Evolutionary conservation across 2,113 vertebrate species (phyloP).

Genomic region (Centropristis striata): DNA sequence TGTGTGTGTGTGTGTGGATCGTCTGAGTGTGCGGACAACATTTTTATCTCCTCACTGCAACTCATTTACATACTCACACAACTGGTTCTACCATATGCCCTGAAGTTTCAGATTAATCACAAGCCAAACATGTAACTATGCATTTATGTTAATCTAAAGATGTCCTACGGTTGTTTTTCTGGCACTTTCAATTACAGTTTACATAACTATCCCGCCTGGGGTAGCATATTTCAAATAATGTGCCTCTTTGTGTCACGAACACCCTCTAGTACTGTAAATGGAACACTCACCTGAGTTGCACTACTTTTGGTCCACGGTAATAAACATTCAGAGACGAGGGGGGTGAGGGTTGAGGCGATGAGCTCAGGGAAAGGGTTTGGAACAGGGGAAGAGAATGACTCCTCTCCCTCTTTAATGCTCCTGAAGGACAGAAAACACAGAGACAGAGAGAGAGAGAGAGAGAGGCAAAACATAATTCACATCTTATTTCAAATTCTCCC

Average conservation of each 20-base stretch:
- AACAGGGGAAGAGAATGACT: conserved; percentile 86
- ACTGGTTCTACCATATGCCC: conserved; percentile 56
- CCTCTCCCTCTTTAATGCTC: conserved; percentile 84
- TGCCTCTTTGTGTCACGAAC: conserved; percentile 9
- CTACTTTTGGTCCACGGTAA: conserved; percentile 92
- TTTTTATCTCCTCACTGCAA: conserved; percentile 41
- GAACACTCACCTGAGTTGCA: conserved; percentile 90
- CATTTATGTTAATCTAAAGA: conserved; percentile 24
- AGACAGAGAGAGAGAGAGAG: not conserved
- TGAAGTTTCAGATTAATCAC: conserved; percentile 43
- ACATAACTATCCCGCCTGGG: not conserved
- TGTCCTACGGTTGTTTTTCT: conserved; percentile 36
- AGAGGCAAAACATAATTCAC: not conserved
- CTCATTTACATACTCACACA: conserved; percentile 67
- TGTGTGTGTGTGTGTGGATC: not conserved
- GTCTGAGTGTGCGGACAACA: conserved; percentile 51
- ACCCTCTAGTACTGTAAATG: not conserved
- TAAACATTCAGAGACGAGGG: conserved; percentile 89
- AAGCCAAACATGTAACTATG: conserved; percentile 47
- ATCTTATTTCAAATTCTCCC: not conserved
- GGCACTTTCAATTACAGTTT: conserved; percentile 17
- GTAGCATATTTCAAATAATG: conserved; percentile 16
- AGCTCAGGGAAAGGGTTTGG: conserved; percentile 92
- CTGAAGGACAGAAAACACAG: conserved; percentile 62
- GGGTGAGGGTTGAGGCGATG: conserved; percentile 86